Evolutionary conservation across 2,888 invertebrate species (phyloP), one percentile per base, ranked within the genome.

Genomic region (Xanthia togata): DNA sequence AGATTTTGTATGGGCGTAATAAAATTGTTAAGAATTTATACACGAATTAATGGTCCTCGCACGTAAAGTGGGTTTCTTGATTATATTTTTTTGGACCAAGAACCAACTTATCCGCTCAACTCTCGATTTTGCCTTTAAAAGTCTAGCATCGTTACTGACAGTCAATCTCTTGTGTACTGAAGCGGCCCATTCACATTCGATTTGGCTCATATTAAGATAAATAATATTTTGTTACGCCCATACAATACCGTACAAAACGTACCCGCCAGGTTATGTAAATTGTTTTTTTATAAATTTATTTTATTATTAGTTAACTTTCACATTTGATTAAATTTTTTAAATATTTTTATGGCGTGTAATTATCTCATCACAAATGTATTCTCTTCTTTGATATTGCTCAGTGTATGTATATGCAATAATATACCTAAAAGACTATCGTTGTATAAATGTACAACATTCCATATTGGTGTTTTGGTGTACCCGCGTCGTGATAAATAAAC

Each of bases 401-500:
- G 84, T 87, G 81, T 85, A 73, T 84, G 81, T 85, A 64, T 72
- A 81, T 69, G 76, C 57, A 79, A 55, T 55, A 59, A 31, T 38
- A 35, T 80, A 73, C 70, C 9, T 78, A 83, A 79, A 87, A 82
- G 82, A 87, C 83, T 80, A 85, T 78, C 79, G 89, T 90, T 90
- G 89, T 86, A 86, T 74, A 55, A 50, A 70, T 81, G 79, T 91
- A 89, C 90, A 90, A 86, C 89, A 92, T 93, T 93, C 91, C 91
- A 91, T 89, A 82, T 89, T 77, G 89, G 85, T 91, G 86, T 89
- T 86, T 89, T 86, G 88, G 85, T 92, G 90, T 86, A 89, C 82
- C 86, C 82, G 76, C 77, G 81, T 89, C 92, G 94, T 95, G 95
- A 95, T 95, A 94, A 94, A 92, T 94, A 95, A 94, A 95, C 94